Evolutionary conservation across 1,140 invertebrate genomes (phyloP).

Genomic region (Pinna nobilis): DNA sequence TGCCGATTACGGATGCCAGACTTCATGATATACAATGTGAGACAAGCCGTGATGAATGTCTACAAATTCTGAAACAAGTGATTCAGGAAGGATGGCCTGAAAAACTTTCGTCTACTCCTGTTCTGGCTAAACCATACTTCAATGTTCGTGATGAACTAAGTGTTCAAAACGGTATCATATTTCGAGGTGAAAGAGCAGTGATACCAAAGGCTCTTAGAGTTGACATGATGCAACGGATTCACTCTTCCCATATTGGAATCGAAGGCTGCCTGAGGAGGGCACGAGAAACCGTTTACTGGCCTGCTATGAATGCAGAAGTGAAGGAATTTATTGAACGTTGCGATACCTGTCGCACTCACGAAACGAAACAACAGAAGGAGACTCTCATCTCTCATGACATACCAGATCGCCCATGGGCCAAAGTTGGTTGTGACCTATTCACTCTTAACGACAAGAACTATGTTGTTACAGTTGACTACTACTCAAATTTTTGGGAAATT

Average conservation of each 20-base stretch:
- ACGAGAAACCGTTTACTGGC: conserved; percentile 47
- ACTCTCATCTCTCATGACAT: conserved; percentile 36
- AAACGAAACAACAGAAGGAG: conserved; percentile 26
- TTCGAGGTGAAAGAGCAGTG: conserved; percentile 42
- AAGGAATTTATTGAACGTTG: conserved; percentile 35
- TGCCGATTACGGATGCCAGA: neutral
- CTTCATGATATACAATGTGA: conserved; percentile 16
- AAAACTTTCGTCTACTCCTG: neutral
- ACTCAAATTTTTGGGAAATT: conserved; percentile 39
- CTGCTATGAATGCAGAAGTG: conserved; percentile 47
- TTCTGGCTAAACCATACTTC: conserved; percentile 16
- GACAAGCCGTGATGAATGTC: conserved; percentile 1
- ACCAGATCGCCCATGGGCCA: conserved; percentile 44
- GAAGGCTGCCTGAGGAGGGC: conserved; percentile 45
- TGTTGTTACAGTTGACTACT: conserved; percentile 45
- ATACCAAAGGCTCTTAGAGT: conserved; percentile 30
- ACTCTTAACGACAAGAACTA: conserved; percentile 19
- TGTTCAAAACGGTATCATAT: conserved; percentile 50
- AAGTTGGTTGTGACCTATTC: conserved; percentile 37
- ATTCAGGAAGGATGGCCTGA: conserved; percentile 31
- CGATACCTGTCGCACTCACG: conserved; percentile 31
- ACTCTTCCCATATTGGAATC: conserved; percentile 45
- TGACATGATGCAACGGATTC: conserved; percentile 39
- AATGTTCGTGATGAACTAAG: conserved; percentile 39
- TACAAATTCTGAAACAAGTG: neutral